These are phyloP conservation scores for Melinopterus prodromus DNA, from an alignment of 2,888 invertebrate species.

Conservation along the genomic window DNA sequence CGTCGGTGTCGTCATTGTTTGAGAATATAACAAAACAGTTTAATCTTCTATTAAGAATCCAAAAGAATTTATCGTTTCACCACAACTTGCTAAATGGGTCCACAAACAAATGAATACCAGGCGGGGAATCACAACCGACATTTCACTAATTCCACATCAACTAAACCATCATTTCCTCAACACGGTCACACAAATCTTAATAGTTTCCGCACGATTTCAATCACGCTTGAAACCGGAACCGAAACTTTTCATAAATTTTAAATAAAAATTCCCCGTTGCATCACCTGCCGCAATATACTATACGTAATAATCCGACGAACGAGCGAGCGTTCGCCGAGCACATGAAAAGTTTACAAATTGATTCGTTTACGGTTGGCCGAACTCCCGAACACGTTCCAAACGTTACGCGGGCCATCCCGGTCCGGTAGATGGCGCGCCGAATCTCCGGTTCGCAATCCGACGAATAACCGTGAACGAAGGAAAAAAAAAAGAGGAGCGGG, in stretches of 20 bases:
- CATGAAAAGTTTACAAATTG: background rate
- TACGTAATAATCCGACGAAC: background rate
- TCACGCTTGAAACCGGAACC: background rate
- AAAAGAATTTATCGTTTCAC: too few species aligned
- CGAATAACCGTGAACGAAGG: background rate
- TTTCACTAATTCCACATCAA: background rate
- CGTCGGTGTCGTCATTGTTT: too few species aligned
- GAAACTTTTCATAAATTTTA: background rate
- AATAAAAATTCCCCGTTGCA: background rate
- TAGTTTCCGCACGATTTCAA: background rate
- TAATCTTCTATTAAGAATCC: too few species aligned
- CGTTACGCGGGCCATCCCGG: background rate
- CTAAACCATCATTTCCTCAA: background rate
- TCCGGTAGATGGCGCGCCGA: background rate
- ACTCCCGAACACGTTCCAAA: background rate
- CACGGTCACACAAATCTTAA: background rate
- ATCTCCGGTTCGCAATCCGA: background rate
- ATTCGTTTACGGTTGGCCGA: slow-evolving; percentile 4
- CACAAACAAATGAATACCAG: too few species aligned
- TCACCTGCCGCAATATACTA: background rate
- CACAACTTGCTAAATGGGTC: too few species aligned
- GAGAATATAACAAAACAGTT: too few species aligned
- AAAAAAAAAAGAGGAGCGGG: background rate
- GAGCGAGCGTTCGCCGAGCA: background rate
- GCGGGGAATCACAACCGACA: too few species aligned